Evolutionary conservation across 2,797 vertebrate species (phyloP).

Genomic region (Toxotes lorentzi): DNA sequence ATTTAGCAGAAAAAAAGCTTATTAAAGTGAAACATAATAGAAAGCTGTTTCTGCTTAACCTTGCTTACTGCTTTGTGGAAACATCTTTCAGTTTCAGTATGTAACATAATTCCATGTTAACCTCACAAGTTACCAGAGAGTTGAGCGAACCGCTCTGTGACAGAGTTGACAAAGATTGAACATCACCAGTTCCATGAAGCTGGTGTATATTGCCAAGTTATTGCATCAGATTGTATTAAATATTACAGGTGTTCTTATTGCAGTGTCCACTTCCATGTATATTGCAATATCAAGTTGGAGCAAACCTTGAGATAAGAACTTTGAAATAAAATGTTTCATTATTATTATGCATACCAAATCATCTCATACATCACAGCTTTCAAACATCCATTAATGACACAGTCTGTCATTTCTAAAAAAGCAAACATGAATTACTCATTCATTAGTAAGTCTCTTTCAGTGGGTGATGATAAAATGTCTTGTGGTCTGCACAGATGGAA

Average conservation of each 20-base stretch:
- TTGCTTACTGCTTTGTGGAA: not conserved
- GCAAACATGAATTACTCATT: slow-evolving; percentile 37
- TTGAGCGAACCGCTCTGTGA: slow-evolving; percentile 7
- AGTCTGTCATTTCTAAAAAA: slow-evolving; percentile 32
- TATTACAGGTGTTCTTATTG: slow-evolving; percentile 27
- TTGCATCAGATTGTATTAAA: slow-evolving; percentile 43
- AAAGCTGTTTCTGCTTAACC: not conserved
- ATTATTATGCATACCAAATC: slow-evolving; percentile 1
- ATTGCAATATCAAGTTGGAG: not conserved
- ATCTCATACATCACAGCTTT: not conserved
- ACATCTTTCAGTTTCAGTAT: not conserved
- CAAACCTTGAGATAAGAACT: not conserved
- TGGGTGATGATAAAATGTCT: slow-evolving; percentile 29
- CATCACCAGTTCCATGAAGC: slow-evolving; percentile 2
- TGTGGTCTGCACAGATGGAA: slow-evolving; percentile 20
- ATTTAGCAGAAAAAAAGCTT: not conserved
- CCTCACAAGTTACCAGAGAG: not conserved
- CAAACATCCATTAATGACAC: slow-evolving; percentile 26
- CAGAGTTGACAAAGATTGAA: slow-evolving; percentile 15
- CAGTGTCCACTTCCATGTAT: not conserved
- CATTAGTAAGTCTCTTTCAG: slow-evolving; percentile 45
- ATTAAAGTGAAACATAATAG: not conserved
- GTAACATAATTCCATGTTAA: not conserved
- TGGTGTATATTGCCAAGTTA: slow-evolving; percentile 4
- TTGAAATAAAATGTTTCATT: not conserved